Percentiles rank a stretch among this genome's conserved stretches.
Conservation (phyloP, 2,888 invertebrate genomes). For the Dexiosoma caninum region DNA sequence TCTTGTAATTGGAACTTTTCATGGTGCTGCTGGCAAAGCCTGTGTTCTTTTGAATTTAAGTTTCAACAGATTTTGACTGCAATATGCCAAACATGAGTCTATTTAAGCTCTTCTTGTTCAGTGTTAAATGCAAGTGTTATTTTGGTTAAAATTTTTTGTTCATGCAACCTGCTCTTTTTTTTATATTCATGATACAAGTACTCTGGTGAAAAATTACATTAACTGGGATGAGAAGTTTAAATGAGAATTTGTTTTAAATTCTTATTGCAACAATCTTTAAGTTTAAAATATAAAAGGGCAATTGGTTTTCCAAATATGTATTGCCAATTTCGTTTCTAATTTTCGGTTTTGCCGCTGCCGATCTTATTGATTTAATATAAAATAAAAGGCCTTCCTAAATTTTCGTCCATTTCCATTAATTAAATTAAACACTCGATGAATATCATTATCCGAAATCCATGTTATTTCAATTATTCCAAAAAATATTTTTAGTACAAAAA, state of each 20-base stretch:
- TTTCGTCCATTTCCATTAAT: neutral
- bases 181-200: neutral
- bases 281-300: no score
- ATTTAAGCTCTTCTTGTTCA: neutral
- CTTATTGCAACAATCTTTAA: no score
- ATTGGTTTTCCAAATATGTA: no score
- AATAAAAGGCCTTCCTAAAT: neutral
- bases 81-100: slow-evolving; percentile 10
- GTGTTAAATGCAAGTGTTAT: slow-evolving; percentile 8
- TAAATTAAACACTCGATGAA: neutral
- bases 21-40: neutral
- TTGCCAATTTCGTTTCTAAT: no score
- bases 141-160: neutral
- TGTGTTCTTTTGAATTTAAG: slow-evolving; percentile 5
- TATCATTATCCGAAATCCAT: neutral
- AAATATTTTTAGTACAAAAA: neutral
- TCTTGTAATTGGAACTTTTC: neutral
- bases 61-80: slow-evolving; percentile 30
- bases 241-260: neutral
- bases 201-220: neutral
- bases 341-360: neutral
- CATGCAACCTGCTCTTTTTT: neutral
- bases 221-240: neutral
- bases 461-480: slow-evolving; percentile 19
- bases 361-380: neutral